Conservation (phyloP, 2,888 invertebrate genomes). For the Tetranychus truncatus region DNA sequence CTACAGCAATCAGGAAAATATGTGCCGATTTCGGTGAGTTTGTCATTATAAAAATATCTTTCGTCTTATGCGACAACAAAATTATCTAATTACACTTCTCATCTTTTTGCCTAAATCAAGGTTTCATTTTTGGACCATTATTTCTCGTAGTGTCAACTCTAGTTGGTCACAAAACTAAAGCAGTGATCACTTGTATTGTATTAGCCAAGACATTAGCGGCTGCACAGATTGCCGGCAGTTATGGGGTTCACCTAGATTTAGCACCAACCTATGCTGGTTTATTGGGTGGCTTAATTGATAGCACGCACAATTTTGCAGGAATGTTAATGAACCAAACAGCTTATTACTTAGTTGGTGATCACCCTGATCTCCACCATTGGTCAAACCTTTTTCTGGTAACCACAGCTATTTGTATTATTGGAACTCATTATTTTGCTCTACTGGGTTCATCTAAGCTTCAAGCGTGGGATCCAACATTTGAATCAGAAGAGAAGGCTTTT, state of each 20-base stretch:
- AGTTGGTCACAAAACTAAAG: not conserved
- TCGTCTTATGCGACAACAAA: too few relatives aligned
- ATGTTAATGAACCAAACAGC: not conserved
- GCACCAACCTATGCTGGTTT: not conserved
- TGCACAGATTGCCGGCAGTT: not conserved
- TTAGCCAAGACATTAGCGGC: not conserved
- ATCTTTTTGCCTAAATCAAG: not conserved
- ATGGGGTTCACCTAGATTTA: not conserved
- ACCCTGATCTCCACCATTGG: not conserved
- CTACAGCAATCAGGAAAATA: not conserved
- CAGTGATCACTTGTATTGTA: not conserved
- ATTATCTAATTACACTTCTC: not conserved
- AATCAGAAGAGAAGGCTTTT: not conserved
- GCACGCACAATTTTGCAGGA: not conserved
- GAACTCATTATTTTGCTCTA: not conserved
- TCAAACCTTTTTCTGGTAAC: not conserved
- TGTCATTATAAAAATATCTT: not conserved
- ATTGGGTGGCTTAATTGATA: not conserved
- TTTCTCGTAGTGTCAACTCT: not conserved
- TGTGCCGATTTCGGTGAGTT: not conserved
- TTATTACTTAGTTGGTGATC: not conserved
- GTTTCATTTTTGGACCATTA: not conserved
- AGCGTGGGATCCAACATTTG: not conserved
- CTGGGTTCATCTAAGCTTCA: not conserved
- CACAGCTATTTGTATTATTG: not conserved